phyloP scores from a whole-genome alignment of 2,888 invertebrate species.

The Lordiphosa fenestrarum region DNA sequence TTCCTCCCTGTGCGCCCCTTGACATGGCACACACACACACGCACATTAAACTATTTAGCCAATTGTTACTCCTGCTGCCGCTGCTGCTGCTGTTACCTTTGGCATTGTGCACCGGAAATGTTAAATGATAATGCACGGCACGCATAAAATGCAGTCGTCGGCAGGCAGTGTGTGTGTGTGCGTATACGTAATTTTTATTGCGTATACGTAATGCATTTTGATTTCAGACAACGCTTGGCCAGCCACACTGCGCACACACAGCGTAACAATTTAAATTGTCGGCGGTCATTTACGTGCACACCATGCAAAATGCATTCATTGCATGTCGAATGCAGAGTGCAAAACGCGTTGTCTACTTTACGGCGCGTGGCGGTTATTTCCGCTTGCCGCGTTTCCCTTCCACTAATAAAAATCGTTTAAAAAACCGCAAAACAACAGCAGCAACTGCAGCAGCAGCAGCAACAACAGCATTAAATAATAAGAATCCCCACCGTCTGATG shows the following conservation, averaged over 20 bases:
- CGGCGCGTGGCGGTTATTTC: constrained; percentile 74
- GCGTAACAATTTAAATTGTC: constrained; percentile 69
- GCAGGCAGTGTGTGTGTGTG: constrained; percentile 21
- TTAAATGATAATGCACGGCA: constrained; percentile 71
- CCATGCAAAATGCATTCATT: constrained; percentile 65
- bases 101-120: constrained; percentile 58
- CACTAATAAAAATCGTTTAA: constrained; percentile 72
- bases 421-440: constrained; percentile 60
- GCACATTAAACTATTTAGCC: constrained; percentile 33
- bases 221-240: constrained; percentile 63
- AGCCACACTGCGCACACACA: constrained; percentile 21
- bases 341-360: constrained; percentile 65
- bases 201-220: constrained; percentile 74
- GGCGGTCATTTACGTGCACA: constrained; percentile 73
- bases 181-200: constrained; percentile 71
- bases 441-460: constrained; percentile 4
- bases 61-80: constrained; percentile 26
- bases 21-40: constrained; percentile 1
- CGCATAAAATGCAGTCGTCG: constrained; percentile 65
- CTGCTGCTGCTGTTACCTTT: constrained; percentile 2
- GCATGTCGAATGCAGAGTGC: constrained; percentile 26
- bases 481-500: constrained; percentile 54
- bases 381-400: constrained; percentile 61
- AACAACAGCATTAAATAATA: constrained; percentile 61
- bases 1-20: neutral